A percentile compares a stretch with the other conserved stretches of the same genome.
These are phyloP conservation scores for Emys orbicularis DNA, from an alignment of 2,797 vertebrate genomes.

Conservation along the genomic window DNA sequence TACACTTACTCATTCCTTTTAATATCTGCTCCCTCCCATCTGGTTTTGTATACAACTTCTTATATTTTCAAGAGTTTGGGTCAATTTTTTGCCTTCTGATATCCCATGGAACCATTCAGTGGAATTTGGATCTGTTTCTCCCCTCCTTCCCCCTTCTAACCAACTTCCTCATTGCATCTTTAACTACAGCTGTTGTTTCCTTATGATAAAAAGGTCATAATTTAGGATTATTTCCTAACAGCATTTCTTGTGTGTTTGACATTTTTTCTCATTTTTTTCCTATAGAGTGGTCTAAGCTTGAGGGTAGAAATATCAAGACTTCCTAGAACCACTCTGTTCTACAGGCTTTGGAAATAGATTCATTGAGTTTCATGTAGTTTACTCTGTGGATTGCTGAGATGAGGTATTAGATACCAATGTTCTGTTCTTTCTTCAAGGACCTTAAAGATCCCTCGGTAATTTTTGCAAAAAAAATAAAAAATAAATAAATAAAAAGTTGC, in stretches of 20 bases:
- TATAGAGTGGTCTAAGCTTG: slow-evolving; percentile 43
- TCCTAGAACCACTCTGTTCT: not conserved
- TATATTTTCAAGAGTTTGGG: not conserved
- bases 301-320: slow-evolving; percentile 51
- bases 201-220: not conserved
- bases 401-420: slow-evolving; percentile 58
- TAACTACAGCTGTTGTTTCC: not conserved
- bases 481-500: not conserved
- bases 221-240: not conserved
- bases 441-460: not conserved
- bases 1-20: not conserved
- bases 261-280: slow-evolving; percentile 19
- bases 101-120: not conserved
- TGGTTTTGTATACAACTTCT: not conserved
- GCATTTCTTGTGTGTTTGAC: not conserved
- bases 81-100: not conserved
- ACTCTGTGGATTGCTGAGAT: slow-evolving; percentile 30
- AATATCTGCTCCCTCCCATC: not conserved
- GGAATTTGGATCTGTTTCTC: not conserved
- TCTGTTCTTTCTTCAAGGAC: slow-evolving; percentile 23
- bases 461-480: not conserved
- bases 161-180: not conserved
- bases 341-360: not conserved
- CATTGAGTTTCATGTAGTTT: not conserved
- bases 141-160: not conserved